These are phyloP conservation scores for Lepidochitona cinerea DNA, from an alignment of 2,888 invertebrate species.

Conservation along the genomic window DNA sequence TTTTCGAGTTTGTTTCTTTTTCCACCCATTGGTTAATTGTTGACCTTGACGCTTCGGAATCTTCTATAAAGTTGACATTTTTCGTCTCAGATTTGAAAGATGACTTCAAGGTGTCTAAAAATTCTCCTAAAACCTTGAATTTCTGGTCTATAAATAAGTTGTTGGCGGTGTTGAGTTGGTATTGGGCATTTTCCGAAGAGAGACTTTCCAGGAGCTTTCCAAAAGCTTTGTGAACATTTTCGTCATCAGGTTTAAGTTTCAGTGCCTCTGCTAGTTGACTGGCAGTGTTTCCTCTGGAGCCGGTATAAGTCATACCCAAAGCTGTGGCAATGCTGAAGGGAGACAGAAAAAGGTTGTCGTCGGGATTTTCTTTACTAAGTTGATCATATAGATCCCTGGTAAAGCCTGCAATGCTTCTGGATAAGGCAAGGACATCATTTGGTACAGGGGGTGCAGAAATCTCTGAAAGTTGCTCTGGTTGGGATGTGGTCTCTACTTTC, in stretches of 20 bases:
- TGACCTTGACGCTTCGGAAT: constrained; percentile 63
- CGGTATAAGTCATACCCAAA: constrained; percentile 69
- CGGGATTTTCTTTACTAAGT: not conserved
- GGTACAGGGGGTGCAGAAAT: not conserved
- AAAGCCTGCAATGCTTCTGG: not conserved
- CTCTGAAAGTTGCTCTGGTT: no score
- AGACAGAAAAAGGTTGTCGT: constrained; percentile 60
- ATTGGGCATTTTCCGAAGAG: constrained; percentile 30
- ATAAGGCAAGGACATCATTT: not conserved
- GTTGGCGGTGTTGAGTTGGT: constrained; percentile 57
- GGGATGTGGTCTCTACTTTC: no score
- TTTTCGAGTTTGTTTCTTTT: constrained; percentile 84
- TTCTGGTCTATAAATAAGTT: constrained; percentile 44
- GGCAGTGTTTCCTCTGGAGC: constrained; percentile 67
- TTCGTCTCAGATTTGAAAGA: constrained; percentile 43
- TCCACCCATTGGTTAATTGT: constrained; percentile 88
- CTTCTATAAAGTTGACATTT: constrained; percentile 60
- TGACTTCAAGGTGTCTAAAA: constrained; percentile 32
- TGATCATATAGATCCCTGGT: not conserved
- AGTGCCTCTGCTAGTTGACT: constrained; percentile 53
- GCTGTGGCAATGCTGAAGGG: constrained; percentile 70
- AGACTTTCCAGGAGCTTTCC: constrained; percentile 35
- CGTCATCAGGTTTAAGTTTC: constrained; percentile 25
- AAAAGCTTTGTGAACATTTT: constrained; percentile 29
- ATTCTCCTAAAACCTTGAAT: constrained; percentile 42